Base-by-base conservation (phyloP, 2,797 vertebrate genomes). In the Artibeus lituratus region DNA sequence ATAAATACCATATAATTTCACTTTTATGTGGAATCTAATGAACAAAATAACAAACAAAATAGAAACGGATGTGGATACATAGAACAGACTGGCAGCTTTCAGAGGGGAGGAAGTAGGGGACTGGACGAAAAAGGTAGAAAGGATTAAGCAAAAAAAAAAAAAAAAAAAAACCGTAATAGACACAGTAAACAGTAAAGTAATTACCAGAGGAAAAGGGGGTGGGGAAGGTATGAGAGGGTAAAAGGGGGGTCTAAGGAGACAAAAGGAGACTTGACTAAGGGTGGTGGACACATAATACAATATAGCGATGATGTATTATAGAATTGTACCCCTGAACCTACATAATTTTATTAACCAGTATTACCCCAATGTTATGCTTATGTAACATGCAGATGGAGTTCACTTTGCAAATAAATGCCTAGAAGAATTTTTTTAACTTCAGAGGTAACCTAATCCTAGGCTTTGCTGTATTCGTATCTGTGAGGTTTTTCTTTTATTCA, bases 351-450 rank as follows among this genome's bases (percentile, higher is more conserved):
- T 77, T 53, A 53, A 77, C 19, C 49, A 35, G 53, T 8, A n/a
- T 53, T 47, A 77, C 47, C 18, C 32, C 32, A 77, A 53, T 77
- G 73, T 92, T 96, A 77, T 90, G 77, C 49, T 97, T 94, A 92
- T 94, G 76, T 96, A 98, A 96, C 91, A 96, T 95, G 96, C 86
- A 96, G 95, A 97, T 96, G 9, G 42, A 87, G 65, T 82, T 51
- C 53, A 84, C 91, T 96, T 95, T 97, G 76, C 96, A 96, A 95
- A 94, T 93, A 96, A 96, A 96, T 87, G 91, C 89, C 91, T 96
- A 87, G 92, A 96, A 95, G 70, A 97, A 94, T 90, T 96, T 83
- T 96, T 93, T 91, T 89, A 95, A 95, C 86, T 95, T 96, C 83
- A 84, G 87, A 86, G 90, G 47, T 85, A 77, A 86, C 82, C 42